A percentile compares a stretch with the other conserved stretches of the same genome.
phyloP scores from a whole-genome alignment of 2,113 vertebrate genomes.

The Bungarus multicinctus region DNA sequence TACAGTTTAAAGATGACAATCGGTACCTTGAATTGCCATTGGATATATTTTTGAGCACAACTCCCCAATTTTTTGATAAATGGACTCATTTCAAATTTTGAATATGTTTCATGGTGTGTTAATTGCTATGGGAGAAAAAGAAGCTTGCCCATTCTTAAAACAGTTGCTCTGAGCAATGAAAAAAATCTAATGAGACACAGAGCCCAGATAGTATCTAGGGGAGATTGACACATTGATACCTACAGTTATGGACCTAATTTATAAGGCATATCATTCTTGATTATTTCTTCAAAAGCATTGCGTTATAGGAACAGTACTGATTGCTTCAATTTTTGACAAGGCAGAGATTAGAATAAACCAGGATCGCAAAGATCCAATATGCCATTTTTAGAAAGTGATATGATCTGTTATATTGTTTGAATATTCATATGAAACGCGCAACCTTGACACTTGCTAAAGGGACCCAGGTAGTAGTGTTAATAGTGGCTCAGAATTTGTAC shows the following conservation, averaged over 20 bases:
- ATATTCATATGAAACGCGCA: not conserved
- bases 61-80: not conserved
- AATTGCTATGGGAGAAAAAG: not conserved
- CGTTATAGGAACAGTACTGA: not conserved
- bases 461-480: fast-evolving
- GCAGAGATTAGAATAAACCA: not conserved
- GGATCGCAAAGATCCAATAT: not conserved
- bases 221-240: not conserved
- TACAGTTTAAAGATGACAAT: not conserved
- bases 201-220: not conserved
- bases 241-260: not conserved
- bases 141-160: not conserved
- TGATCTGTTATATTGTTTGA: not conserved
- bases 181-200: not conserved
- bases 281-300: not conserved
- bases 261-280: not conserved
- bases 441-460: not conserved
- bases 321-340: not conserved
- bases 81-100: not conserved
- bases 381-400: not conserved
- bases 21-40: not conserved
- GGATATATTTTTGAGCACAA: not conserved
- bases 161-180: not conserved
- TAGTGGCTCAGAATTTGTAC: slow-evolving; percentile 56
- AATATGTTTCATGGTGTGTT: not conserved